Evolutionary conservation across 2,113 vertebrate genomes (phyloP).

Genomic region (Clarias gariepinus): DNA sequence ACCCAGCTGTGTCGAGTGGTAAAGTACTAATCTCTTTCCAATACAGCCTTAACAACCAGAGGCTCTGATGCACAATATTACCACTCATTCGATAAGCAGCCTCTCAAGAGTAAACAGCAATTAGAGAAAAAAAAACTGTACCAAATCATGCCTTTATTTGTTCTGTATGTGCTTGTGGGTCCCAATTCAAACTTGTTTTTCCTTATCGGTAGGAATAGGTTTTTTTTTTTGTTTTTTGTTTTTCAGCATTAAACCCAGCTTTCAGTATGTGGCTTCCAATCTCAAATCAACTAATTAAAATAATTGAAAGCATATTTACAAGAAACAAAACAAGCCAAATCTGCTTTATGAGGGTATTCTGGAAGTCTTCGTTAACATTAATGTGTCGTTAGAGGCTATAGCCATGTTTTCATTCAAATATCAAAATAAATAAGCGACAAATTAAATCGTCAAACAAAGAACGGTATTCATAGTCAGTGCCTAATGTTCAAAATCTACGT

Average conservation of each 20-base stretch:
- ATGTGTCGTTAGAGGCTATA: background rate
- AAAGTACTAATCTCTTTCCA: slow-evolving; percentile 73
- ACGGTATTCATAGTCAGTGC: too few relatives aligned
- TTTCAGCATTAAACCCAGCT: background rate
- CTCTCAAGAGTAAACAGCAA: slow-evolving; percentile 55
- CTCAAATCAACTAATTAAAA: slow-evolving; percentile 24
- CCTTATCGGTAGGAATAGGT: slow-evolving; percentile 18
- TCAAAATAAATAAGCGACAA: background rate
- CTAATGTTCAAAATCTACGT: background rate
- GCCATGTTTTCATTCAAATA: background rate
- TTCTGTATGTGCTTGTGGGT: slow-evolving; percentile 33
- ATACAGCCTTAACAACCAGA: slow-evolving; percentile 65
- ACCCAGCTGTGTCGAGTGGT: slow-evolving; percentile 75
- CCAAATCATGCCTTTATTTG: slow-evolving; percentile 47
- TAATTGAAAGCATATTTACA: slow-evolving; percentile 5
- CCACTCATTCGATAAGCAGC: slow-evolving; percentile 50
- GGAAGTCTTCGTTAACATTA: background rate
- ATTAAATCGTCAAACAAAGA: background rate
- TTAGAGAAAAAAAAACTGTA: slow-evolving; percentile 46
- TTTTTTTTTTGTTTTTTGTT: slow-evolving; percentile 24
- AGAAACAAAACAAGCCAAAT: background rate
- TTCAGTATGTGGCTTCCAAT: slow-evolving; percentile 6
- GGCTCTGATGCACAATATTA: slow-evolving; percentile 60
- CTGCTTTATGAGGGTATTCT: background rate
- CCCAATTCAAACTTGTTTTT: slow-evolving; percentile 12